phyloP scores from a whole-genome alignment of 2,888 invertebrate species.

The Megastigmus dorsalis region DNA sequence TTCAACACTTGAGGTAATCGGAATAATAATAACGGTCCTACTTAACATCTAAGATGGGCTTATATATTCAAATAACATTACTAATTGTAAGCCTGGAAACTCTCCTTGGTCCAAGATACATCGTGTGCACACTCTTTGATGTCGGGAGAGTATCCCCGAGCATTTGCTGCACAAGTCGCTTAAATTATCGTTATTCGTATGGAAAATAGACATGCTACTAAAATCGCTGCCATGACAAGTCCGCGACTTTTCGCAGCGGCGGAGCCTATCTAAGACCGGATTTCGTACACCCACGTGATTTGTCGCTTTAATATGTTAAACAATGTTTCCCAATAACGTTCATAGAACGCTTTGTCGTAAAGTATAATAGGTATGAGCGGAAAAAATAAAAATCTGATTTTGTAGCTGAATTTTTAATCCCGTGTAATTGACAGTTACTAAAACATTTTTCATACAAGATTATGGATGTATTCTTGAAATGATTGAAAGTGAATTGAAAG shows the following conservation, averaged over 20 bases:
- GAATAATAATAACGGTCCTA: conserved; percentile 61
- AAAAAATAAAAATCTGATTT: too few species aligned
- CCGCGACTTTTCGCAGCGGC: conserved; percentile 65
- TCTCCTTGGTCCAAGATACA: conserved; percentile 66
- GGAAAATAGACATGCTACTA: conserved; percentile 1
- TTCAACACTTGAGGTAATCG: conserved; percentile 71
- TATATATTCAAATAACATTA: conserved; percentile 45
- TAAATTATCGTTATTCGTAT: conserved; percentile 39
- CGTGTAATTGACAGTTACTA: too few species aligned
- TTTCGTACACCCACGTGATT: conserved; percentile 2
- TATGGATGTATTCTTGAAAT: too few species aligned
- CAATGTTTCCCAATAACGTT: too few species aligned
- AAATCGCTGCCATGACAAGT: conserved; percentile 71
- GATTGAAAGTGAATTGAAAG: too few species aligned
- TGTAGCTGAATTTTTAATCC: too few species aligned
- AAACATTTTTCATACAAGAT: too few species aligned
- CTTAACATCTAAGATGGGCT: conserved; percentile 53
- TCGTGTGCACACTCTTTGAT: conserved; percentile 58
- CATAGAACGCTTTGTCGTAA: too few species aligned
- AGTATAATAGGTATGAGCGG: too few species aligned
- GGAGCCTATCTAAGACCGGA: conserved; percentile 60
- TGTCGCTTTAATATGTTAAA: background rate
- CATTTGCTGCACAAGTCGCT: conserved; percentile 50
- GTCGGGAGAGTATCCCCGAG: background rate
- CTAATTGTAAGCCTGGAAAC: conserved; percentile 40